Evolutionary conservation across 2,113 vertebrate genomes (phyloP).

Genomic region (Megaptera novaeangliae): DNA sequence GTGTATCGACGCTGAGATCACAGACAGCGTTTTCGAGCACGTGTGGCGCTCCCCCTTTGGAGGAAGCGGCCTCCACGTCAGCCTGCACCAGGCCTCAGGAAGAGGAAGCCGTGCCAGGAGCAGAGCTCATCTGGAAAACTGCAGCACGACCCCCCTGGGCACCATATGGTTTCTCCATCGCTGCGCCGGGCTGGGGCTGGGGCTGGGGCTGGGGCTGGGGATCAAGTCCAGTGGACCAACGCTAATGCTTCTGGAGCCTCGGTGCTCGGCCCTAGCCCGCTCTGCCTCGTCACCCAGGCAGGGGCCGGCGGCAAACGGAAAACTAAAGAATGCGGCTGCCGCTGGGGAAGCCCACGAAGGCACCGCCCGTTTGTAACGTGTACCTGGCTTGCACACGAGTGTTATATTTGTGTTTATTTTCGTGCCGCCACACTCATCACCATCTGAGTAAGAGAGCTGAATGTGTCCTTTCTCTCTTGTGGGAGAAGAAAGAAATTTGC

Average conservation of each 20-base stretch:
- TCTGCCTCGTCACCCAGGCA: neutral
- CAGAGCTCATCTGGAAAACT: neutral
- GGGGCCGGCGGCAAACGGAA: rapidly evolving
- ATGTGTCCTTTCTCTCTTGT: conserved; percentile 87
- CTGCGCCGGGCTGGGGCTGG: neutral
- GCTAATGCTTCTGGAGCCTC: rapidly evolving
- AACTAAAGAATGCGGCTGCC: neutral
- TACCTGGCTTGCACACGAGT: conserved; percentile 93
- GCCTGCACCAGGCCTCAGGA: neutral
- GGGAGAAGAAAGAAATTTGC: conserved; percentile 88
- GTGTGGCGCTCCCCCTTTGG: neutral
- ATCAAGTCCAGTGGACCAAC: neutral
- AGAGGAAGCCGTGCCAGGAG: neutral
- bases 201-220: neutral
- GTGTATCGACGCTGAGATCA: neutral
- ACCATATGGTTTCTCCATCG: neutral
- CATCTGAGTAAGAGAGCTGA: conserved; percentile 88
- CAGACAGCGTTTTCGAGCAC: rapidly evolving
- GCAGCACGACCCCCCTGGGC: neutral
- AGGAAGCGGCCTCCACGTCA: neutral
- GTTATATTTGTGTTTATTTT: conserved; percentile 87
- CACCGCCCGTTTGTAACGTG: too few relatives aligned
- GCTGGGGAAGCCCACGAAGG: too few relatives aligned
- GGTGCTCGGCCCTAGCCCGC: rapidly evolving
- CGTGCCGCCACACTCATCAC: conserved; percentile 83